Conservation (phyloP, 2,888 invertebrate species). For the Lordiphosa andalusiaca region DNA sequence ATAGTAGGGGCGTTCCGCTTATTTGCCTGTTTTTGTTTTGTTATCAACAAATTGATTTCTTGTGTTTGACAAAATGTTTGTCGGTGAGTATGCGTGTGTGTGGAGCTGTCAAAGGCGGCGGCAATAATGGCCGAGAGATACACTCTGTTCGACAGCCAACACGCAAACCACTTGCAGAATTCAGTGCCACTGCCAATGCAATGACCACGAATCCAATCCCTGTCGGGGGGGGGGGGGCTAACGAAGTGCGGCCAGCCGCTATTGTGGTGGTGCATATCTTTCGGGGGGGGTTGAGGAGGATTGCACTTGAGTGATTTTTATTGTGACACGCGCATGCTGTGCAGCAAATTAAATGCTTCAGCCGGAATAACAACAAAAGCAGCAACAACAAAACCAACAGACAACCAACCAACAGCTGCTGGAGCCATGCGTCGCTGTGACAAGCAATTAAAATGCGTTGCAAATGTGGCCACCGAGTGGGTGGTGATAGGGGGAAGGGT, state of each 20-base stretch:
- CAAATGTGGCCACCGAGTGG: constrained; percentile 46
- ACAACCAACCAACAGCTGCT: constrained; percentile 15
- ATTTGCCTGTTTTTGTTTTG: constrained; percentile 24
- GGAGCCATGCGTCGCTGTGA: constrained; percentile 41
- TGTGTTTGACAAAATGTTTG: constrained; percentile 41
- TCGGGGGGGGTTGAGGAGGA: constrained; percentile 28
- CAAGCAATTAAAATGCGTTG: constrained; percentile 69
- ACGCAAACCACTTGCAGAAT: constrained; percentile 2
- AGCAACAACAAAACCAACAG: constrained; percentile 10
- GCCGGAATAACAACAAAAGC: constrained; percentile 46
- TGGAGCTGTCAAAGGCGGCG: constrained; percentile 37
- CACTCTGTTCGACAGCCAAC: constrained; percentile 15
- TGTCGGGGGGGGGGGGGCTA: constrained; percentile 27
- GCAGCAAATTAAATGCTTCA: constrained; percentile 61
- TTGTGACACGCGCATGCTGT: constrained; percentile 67
- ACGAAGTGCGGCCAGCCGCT: constrained; percentile 46
- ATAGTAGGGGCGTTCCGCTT: constrained; percentile 1
- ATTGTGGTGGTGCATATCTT: constrained; percentile 21
- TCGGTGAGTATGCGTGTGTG: constrained; percentile 18
- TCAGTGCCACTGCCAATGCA: constrained; percentile 13
- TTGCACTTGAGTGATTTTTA: constrained; percentile 71
- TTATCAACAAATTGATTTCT: constrained; percentile 63
- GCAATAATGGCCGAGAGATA: constrained; percentile 19
- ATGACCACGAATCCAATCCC: constrained; percentile 14
- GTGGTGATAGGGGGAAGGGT: no score